These are phyloP conservation scores for Apogon hyalosoma DNA, from an alignment of 2,797 vertebrate genomes.

Conservation along the genomic window DNA sequence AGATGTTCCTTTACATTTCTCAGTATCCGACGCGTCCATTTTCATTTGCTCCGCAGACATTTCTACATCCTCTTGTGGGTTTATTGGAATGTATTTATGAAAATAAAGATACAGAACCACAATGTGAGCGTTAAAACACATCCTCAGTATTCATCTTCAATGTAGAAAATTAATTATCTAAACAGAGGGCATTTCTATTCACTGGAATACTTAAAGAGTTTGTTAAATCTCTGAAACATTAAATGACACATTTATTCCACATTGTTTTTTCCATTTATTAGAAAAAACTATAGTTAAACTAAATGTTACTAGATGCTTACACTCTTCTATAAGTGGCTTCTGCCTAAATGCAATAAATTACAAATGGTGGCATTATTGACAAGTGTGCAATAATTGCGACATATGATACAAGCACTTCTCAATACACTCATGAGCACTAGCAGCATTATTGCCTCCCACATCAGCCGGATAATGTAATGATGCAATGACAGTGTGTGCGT, in stretches of 20 bases:
- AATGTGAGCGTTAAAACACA: not conserved
- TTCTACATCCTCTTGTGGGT: not conserved
- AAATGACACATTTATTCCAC: slow-evolving; percentile 18
- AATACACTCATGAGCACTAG: slow-evolving; percentile 47
- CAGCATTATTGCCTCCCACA: slow-evolving; percentile 60
- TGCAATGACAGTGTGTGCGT: slow-evolving; percentile 34
- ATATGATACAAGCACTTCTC: slow-evolving; percentile 63
- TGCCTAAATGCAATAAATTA: slow-evolving; percentile 45
- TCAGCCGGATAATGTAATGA: slow-evolving; percentile 63
- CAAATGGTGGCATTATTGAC: slow-evolving; percentile 36
- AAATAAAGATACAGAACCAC: not conserved
- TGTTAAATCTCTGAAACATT: slow-evolving; percentile 14
- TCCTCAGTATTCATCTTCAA: not conserved
- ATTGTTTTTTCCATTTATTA: slow-evolving; percentile 16
- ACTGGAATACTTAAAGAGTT: not conserved
- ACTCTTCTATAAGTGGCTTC: slow-evolving; percentile 6
- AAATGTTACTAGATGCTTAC: slow-evolving; percentile 24
- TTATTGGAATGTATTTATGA: slow-evolving; percentile 17
- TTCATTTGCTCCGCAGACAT: slow-evolving; percentile 19
- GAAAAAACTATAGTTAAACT: slow-evolving; percentile 5
- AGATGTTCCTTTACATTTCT: slow-evolving; percentile 3
- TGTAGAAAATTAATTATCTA: not conserved
- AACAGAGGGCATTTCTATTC: not conserved
- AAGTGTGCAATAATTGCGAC: slow-evolving; percentile 53
- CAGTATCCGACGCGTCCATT: slow-evolving; percentile 7